Percentiles rank a stretch among this genome's conserved stretches.
Evolutionary conservation across 2,888 invertebrate species (phyloP).

Genomic region (Pristionchus exspectatus): DNA sequence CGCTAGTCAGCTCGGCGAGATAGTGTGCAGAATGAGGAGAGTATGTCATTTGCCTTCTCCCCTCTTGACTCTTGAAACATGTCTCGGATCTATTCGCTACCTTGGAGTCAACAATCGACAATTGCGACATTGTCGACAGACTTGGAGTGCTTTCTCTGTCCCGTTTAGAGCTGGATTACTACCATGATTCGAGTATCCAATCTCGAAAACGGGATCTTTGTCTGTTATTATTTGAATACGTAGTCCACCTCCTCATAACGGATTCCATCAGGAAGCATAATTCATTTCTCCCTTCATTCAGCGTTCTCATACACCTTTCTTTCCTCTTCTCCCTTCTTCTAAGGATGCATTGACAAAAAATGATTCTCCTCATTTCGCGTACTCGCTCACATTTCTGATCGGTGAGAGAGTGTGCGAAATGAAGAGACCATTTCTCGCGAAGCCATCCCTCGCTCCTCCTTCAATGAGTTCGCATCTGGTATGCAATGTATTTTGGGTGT

Average conservation of each 20-base stretch:
- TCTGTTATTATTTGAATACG: background rate
- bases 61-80: background rate
- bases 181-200: background rate
- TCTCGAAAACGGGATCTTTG: background rate
- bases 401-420: too few species aligned
- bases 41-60: background rate
- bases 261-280: background rate
- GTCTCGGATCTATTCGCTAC: background rate
- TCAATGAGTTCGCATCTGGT: background rate
- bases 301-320: background rate
- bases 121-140: background rate
- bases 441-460: background rate
- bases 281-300: background rate
- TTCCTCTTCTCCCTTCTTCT: background rate
- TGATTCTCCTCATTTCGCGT: too few species aligned
- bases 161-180: background rate
- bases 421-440: too few species aligned
- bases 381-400: too few species aligned
- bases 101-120: background rate
- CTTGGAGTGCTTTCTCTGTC: background rate
- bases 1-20: too few species aligned
- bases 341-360: background rate
- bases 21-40: too few species aligned
- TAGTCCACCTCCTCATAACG: background rate
- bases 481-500: conserved; percentile 25